Evolutionary conservation across 1,140 invertebrate genomes (phyloP).

Genomic region (Atta cephalotes): DNA sequence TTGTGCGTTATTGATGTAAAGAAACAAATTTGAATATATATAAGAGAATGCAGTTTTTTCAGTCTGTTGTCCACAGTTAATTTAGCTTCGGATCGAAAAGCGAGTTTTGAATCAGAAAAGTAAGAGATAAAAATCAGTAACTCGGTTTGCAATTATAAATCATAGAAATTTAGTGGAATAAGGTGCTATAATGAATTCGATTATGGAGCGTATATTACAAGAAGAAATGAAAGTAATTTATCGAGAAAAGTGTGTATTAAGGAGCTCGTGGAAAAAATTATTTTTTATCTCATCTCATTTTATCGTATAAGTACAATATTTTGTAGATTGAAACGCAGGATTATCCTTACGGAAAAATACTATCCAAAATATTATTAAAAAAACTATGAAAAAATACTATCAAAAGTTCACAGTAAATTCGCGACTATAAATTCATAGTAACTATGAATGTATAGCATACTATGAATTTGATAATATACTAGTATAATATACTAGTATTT

Average conservation of each 20-base stretch:
- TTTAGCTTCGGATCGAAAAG: not conserved
- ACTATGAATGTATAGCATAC: too few relatives aligned
- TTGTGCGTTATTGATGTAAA: too few relatives aligned
- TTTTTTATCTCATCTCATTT: not conserved
- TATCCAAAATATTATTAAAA: too few relatives aligned
- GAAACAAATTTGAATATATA: not conserved
- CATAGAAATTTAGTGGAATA: not conserved
- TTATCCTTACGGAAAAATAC: too few relatives aligned
- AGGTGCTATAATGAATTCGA: not conserved
- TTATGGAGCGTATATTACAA: not conserved
- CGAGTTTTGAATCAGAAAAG: not conserved
- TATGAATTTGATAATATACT: too few relatives aligned
- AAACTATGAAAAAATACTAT: too few relatives aligned
- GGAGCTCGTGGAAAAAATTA: not conserved
- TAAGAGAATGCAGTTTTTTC: not conserved
- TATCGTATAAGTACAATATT: not conserved
- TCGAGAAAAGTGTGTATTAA: not conserved
- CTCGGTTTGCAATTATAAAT: not conserved
- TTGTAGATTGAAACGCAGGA: not conserved
- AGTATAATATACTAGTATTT: too few relatives aligned
- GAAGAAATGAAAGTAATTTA: not conserved
- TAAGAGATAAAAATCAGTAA: not conserved
- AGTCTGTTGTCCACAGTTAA: not conserved
- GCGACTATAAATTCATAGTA: too few relatives aligned
- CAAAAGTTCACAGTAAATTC: too few relatives aligned